Conservation (phyloP, 1,140 invertebrate species). For the Oncopeltus fasciatus region DNA sequence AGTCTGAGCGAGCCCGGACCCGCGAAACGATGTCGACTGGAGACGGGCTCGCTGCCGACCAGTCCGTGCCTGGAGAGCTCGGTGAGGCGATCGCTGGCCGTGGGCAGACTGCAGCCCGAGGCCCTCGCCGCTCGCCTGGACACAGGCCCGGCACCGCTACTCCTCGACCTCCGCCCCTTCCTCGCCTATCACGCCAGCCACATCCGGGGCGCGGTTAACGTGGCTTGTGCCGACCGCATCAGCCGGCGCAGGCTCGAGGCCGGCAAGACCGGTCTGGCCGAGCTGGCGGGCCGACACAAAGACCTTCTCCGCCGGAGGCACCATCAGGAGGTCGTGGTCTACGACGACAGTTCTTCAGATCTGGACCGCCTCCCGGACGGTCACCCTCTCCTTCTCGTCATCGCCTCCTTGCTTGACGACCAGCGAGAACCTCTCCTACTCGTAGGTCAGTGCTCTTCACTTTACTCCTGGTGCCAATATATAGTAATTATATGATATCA, state of each 20-base stretch:
- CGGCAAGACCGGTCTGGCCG: conserved; percentile 48
- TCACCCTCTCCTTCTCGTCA: conserved; percentile 49
- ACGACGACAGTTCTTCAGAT: conserved; percentile 50
- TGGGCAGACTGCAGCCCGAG: conserved; percentile 7
- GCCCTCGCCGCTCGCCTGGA: conserved; percentile 27
- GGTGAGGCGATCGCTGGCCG: conserved; percentile 20
- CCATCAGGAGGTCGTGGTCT: conserved; percentile 48
- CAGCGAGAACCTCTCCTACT: conserved; percentile 51
- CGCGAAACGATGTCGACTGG: conserved; percentile 42
- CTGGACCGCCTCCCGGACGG: conserved; percentile 39
- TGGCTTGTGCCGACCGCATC: conserved; percentile 60
- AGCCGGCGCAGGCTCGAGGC: conserved; percentile 51
- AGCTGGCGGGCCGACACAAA: conserved; percentile 49
- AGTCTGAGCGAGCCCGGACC: conserved; percentile 43
- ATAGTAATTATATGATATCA: too few species aligned
- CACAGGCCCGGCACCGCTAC: conserved; percentile 30
- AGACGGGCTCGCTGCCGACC: conserved; percentile 30
- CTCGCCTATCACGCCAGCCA: conserved; percentile 56
- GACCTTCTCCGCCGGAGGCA: conserved; percentile 41
- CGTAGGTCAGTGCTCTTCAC: conserved; percentile 49
- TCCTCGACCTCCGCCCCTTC: conserved; percentile 59
- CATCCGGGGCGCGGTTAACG: conserved; percentile 54
- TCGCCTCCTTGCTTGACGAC: conserved; percentile 52
- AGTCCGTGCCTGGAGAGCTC: conserved; percentile 26
- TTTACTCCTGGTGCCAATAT: too few species aligned